Percentiles rank a stretch among this genome's conserved stretches.
Conservation (phyloP, 2,797 vertebrate genomes). For the Enteromius trimaculatus region DNA sequence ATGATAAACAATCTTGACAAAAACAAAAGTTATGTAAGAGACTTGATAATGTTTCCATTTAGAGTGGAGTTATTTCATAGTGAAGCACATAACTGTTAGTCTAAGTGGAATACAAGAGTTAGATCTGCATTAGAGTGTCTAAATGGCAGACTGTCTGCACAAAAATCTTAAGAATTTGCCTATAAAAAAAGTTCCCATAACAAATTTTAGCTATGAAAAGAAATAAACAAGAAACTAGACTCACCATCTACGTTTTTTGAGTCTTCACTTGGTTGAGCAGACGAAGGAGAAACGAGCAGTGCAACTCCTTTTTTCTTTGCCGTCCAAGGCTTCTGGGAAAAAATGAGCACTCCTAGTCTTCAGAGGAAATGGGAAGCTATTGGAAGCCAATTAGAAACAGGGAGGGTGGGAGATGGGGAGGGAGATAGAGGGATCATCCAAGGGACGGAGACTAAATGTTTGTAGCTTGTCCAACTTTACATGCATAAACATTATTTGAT, state of each 20-base stretch:
- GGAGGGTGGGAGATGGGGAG: slow-evolving; percentile 51
- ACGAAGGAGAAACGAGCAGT: slow-evolving; percentile 43
- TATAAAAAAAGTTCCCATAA: not conserved
- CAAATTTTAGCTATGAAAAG: not conserved
- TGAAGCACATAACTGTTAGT: not conserved
- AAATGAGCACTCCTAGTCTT: slow-evolving; percentile 64
- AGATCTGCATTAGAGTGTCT: not conserved
- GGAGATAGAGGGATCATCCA: slow-evolving; percentile 44
- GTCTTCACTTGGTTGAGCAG: slow-evolving; percentile 37
- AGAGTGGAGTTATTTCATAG: not conserved
- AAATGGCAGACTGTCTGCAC: not conserved
- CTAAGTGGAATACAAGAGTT: not conserved
- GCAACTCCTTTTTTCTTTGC: slow-evolving; percentile 53
- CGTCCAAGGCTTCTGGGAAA: slow-evolving; percentile 65
- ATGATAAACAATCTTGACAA: not conserved
- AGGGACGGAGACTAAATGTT: slow-evolving; percentile 55
- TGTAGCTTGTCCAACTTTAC: slow-evolving; percentile 64
- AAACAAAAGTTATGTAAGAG: slow-evolving; percentile 17
- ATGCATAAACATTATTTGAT: slow-evolving; percentile 40
- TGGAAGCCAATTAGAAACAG: slow-evolving; percentile 71
- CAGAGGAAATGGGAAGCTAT: slow-evolving; percentile 67
- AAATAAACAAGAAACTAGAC: slow-evolving; percentile 9
- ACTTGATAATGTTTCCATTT: not conserved
- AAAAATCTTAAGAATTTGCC: not conserved
- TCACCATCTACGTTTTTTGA: slow-evolving; percentile 49